phyloP scores from a whole-genome alignment of 2,113 vertebrate genomes.

The Scatophagus argus region DNA sequence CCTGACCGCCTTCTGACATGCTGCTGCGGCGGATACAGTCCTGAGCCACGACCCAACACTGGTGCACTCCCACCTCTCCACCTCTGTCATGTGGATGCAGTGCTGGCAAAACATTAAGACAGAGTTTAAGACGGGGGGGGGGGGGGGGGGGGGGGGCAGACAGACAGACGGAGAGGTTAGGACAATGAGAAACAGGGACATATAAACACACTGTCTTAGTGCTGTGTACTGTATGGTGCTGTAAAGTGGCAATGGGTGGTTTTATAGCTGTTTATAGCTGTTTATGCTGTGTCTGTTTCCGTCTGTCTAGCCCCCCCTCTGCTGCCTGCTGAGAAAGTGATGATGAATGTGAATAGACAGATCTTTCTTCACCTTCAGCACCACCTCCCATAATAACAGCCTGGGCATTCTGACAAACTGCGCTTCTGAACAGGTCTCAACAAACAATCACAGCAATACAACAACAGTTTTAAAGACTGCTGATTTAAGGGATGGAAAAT shows the following conservation, averaged over 20 bases:
- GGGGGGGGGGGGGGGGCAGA: not conserved
- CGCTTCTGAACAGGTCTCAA: not conserved
- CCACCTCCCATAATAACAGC: not conserved
- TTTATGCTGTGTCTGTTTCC: not conserved
- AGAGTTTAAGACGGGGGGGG: not conserved
- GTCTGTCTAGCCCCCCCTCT: slow-evolving; percentile 2
- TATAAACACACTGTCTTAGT: not conserved
- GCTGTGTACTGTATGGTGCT: not conserved
- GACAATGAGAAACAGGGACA: not conserved
- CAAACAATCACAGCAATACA: not conserved
- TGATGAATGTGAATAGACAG: slow-evolving; percentile 63
- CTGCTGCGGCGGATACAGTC: slow-evolving; percentile 14
- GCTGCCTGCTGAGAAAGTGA: slow-evolving; percentile 47
- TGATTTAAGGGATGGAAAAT: not conserved
- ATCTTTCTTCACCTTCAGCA: slow-evolving; percentile 21
- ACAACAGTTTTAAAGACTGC: not conserved
- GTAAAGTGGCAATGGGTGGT: not conserved
- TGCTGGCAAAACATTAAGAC: slow-evolving; percentile 21
- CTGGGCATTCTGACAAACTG: not conserved
- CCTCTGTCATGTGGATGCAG: slow-evolving; percentile 4
- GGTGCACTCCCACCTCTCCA: slow-evolving; percentile 19
- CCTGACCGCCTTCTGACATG: slow-evolving; percentile 39
- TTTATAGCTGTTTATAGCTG: not conserved
- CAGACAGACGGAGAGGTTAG: not conserved
- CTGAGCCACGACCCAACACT: slow-evolving; percentile 28